Base-by-base conservation (phyloP, 2,797 vertebrate genomes). In the Psittacula derbiana region DNA sequence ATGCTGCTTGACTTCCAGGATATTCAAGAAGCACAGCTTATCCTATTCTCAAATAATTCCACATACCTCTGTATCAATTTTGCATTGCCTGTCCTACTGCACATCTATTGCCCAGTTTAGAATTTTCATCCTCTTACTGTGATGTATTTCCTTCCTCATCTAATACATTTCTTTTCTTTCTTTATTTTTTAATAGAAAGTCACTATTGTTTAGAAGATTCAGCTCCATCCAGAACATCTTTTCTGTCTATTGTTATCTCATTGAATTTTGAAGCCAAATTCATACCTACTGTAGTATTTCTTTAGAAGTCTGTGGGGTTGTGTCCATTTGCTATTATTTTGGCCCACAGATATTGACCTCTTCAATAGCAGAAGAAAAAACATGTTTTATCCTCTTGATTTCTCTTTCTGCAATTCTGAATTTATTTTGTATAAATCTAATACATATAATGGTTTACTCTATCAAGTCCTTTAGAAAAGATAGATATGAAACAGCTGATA, bases 171-270 rank as follows among this genome's bases (percentile, higher is more conserved):
- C 21, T 57, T 58, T 58, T 33, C 16, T 57, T 57, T 47, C 24
- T 47, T 49, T 58, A 36, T 85, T 30, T 46, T 71, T 20, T 7
- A 67, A 72, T 46, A 60, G 38, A 80, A 89, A 93, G 62, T 28
- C 25, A 46, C 53, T 69, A 41, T 79, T 86, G 38, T 92, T 92
- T 71, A 88, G 81, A 92, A 96, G 85, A 86, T 36, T 33, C 44
- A 25, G 27, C 85, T 80, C 74, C 31, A 70, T 20, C 25, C 2
- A 3, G 47, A 95, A 71, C 4, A 83, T 46, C n/a, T 64, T 90
- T 92, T 86, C 44, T 90, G 15, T 80, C 46, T 79, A 40, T 50
- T 81, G 47, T 31, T 55, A 30, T 25, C 13, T 86, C 52, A 52
- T 5, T 74, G 31, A 84, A 66, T 86, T 90, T 88, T 72, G 27